phyloP scores from a whole-genome alignment of 2,888 invertebrate genomes.

The Drosophila sordidula region DNA sequence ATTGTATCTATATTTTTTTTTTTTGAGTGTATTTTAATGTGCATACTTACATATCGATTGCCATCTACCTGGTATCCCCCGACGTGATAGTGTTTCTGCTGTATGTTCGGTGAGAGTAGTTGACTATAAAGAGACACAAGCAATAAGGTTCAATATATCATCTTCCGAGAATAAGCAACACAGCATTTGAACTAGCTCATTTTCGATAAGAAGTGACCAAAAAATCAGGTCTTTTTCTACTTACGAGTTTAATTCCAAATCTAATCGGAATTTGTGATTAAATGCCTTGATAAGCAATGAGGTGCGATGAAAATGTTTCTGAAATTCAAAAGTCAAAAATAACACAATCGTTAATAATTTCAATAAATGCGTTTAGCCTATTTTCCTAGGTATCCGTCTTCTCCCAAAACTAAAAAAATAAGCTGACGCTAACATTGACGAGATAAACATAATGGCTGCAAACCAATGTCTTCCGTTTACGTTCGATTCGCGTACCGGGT shows the following conservation, averaged over 20 bases:
- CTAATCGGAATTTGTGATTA: conserved; percentile 97
- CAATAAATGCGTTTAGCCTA: background rate
- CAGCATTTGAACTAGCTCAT: background rate
- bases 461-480: no score
- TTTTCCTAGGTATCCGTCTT: background rate
- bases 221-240: conserved; percentile 83
- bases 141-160: background rate
- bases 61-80: conserved; percentile 89
- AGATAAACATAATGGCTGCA: no score
- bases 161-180: background rate
- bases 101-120: conserved; percentile 96
- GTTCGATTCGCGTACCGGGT: no score
- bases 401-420: no score
- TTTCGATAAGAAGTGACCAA: background rate
- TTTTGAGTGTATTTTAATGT: background rate
- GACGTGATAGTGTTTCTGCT: conserved; percentile 95
- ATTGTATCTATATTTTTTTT: background rate
- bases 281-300: conserved; percentile 98
- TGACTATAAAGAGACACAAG: conserved; percentile 87
- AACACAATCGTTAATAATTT: background rate
- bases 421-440: no score
- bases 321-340: conserved; percentile 40
- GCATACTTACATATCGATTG: conserved; percentile 84
- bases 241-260: conserved; percentile 98
- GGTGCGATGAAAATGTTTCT: conserved; percentile 98